Base-by-base conservation (phyloP, 2,113 vertebrate species). In the Rhea pennata region DNA sequence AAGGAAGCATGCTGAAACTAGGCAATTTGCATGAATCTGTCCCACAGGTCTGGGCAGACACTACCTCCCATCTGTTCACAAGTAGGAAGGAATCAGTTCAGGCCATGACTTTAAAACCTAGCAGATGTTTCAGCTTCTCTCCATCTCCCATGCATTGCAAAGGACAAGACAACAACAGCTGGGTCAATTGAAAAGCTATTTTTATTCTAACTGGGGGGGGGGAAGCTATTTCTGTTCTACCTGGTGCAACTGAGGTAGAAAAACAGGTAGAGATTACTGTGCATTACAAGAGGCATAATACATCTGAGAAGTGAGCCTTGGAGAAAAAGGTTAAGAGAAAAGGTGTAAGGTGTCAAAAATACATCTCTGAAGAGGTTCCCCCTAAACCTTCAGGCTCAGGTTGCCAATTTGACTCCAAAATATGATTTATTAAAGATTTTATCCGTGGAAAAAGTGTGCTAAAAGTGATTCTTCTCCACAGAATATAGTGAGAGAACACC, bases 121-220 rank as follows among this genome's bases (percentile, higher is more conserved):
- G 56, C 81, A 94, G 81, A 92, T 77, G 69, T 87, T 58, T 91
- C 56, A 69, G 21, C 66, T 87, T 23, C 29, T 69, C 44, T 87
- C 48, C 39, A 27, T n/a, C 67, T 90, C 44, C 62, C 31, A 83
- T 58, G 66, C n/a, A 5, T 39, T 69, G 17, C 71, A 76, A 69
- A 90, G 66, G 31, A 42, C 21, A 85, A 69, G 19, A 46, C 22
- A 65, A 84, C 10, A 84, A 46, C 31, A 83, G 9, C 15, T 58
- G 76, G 59, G 36, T 9, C 44, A 72, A 48, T 4, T 53, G 13
- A 83, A 90, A 75, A 80, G 9, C 4, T 20, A 29, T 39, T 83
- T 82, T 83, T 84, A 5, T 22, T 78, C 51, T 81, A 90, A 7
- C 3, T 51, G n/a, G 22, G 29, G 44, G 44, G 24, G 64, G 77